Base-by-base conservation (phyloP, 2,797 vertebrate genomes). In the Heteromormyrus szaboi region DNA sequence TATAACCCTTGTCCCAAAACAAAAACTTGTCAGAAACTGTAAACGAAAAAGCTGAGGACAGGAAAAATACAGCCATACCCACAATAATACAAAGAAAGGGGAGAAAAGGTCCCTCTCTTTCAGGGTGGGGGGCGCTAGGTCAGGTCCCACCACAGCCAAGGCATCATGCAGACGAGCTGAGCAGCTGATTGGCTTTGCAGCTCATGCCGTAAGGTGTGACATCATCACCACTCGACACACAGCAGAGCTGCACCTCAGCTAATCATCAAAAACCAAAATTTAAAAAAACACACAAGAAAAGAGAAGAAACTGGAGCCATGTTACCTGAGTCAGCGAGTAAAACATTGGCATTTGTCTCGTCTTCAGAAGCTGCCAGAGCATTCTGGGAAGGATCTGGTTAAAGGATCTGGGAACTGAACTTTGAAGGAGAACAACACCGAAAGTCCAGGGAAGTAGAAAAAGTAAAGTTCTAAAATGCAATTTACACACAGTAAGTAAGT, bases 251-350 rank as follows among this genome's bases (percentile, higher is more conserved):
- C 29, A 37, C 54, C 56, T n/a, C 56, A 68, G 44, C 25, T 85
- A 19, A n/a, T 85, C 44, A 85, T 29, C 3, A 59, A 88, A 41
- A 83, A 37, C 53, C 4, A 46, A 72, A 25, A 62, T 14, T 33
- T 48, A 51, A 56, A 33, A 33, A 88, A 48, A 19, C 22, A 89
- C 8, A 56, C 33, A 87, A 9, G 25, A 22, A 62, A 29, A 4
- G 44, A 59, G 48, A 81, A 29, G 89, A 89, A 53, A 56, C 68
- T 89, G 62, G 37, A 86, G 72, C 53, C 88, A 62, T 22, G 92
- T 87, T 92, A 93, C 92, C 92, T 92, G 93, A 92, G 76, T 88
- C 81, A 46, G 62, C 65, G 72, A 89, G 88, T 50, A 90, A 90
- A 90, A 87, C 44, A 62, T 17, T 89, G 83, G 87, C 19, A 90